Evolutionary conservation across 1,140 invertebrate genomes (phyloP).

Genomic region (Tetramorium parvispinum): DNA sequence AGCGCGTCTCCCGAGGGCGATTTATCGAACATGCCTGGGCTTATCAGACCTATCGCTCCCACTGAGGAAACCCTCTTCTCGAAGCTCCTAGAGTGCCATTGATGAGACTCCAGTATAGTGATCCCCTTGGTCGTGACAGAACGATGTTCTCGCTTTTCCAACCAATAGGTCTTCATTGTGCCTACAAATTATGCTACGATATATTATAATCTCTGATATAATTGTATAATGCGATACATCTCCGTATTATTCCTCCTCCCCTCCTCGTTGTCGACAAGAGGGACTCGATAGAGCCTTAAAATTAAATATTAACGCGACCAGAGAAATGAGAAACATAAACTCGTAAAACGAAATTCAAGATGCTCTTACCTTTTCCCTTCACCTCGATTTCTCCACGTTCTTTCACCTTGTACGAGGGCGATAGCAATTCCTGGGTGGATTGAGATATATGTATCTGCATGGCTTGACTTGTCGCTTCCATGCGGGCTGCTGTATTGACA

Average conservation of each 20-base stretch:
- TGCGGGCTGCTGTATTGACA: constrained; percentile 96
- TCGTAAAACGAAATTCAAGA: neutral
- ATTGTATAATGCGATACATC: no score
- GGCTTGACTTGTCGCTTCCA: constrained; percentile 96
- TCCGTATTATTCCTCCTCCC: no score
- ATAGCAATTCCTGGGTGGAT: constrained; percentile 92
- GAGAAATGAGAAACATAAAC: neutral
- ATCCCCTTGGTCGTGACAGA: constrained; percentile 84
- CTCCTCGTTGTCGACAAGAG: no score
- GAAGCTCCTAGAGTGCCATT: constrained; percentile 80
- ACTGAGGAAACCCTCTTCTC: constrained; percentile 76
- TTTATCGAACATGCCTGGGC: constrained; percentile 65
- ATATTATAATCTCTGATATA: neutral
- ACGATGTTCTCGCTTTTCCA: constrained; percentile 89
- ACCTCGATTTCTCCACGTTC: constrained; percentile 94
- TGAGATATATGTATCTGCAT: constrained; percentile 98
- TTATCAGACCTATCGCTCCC: constrained; percentile 62
- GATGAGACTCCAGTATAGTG: constrained; percentile 80
- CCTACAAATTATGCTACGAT: constrained; percentile 85
- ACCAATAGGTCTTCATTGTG: constrained; percentile 97
- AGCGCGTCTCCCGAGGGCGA: constrained; percentile 57
- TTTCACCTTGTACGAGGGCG: constrained; percentile 90
- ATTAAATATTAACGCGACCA: neutral
- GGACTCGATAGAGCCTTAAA: neutral
- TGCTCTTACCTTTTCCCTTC: constrained; percentile 92